Conservation (phyloP, 2,888 invertebrate genomes). For the Athalia rosae region DNA sequence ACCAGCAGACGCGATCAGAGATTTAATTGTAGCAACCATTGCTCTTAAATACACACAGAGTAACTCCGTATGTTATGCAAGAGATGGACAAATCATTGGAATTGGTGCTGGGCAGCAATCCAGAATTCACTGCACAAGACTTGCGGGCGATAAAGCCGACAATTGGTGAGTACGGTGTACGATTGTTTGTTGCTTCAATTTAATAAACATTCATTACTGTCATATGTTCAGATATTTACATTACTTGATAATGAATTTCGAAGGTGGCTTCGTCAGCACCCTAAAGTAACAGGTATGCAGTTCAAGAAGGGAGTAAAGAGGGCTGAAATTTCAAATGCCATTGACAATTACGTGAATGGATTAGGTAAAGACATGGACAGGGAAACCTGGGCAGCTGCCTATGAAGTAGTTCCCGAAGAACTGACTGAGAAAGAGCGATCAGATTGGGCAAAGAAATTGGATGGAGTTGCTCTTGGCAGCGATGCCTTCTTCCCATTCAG, state of each 20-base stretch:
- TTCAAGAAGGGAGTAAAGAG: conserved; percentile 91
- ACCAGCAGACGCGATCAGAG: conserved; percentile 86
- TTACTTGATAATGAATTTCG: conserved; percentile 25
- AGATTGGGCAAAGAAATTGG: conserved; percentile 83
- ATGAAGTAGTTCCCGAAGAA: conserved; percentile 83
- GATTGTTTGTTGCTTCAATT: background rate
- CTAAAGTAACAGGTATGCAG: conserved; percentile 86
- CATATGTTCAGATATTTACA: conserved; percentile 2
- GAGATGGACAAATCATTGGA: conserved; percentile 94
- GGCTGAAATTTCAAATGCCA: conserved; percentile 95
- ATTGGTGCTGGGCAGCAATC: conserved; percentile 99
- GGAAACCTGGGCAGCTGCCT: conserved; percentile 83
- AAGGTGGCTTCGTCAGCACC: conserved; percentile 96
- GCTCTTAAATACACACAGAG: conserved; percentile 98
- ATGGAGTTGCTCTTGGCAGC: conserved; percentile 90
- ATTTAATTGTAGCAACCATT: conserved; percentile 96
- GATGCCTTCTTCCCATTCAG: conserved; percentile 99
- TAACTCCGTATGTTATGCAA: conserved; percentile 98
- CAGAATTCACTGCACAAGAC: conserved; percentile 96
- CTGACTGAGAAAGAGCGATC: conserved; percentile 81
- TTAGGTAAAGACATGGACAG: conserved; percentile 93
- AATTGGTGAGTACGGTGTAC: conserved; percentile 83
- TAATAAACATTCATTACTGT: conserved; percentile 18
- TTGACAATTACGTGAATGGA: conserved; percentile 95
- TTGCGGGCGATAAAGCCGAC: conserved; percentile 97